Conservation (phyloP, 2,888 invertebrate genomes). For the Idaea biselata region DNA sequence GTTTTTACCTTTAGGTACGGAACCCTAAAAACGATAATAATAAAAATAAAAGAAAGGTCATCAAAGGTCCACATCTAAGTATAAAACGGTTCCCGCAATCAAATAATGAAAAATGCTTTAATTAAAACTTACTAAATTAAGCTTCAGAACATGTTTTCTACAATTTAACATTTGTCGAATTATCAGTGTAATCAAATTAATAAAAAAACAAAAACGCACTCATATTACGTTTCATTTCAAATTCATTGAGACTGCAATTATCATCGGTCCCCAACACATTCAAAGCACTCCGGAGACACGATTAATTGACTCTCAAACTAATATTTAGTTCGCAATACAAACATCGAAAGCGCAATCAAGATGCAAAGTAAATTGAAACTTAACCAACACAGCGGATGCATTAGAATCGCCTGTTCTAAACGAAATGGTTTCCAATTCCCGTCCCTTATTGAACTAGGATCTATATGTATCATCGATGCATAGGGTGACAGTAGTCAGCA, state of each 20-base stretch:
- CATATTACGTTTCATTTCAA: background rate
- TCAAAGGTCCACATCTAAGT: too few species aligned
- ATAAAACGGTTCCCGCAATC: too few species aligned
- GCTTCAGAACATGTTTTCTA: background rate
- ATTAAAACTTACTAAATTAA: background rate
- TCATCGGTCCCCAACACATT: conserved; percentile 45
- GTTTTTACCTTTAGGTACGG: too few species aligned
- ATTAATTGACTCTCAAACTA: conserved; percentile 61
- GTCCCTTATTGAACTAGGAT: conserved; percentile 57
- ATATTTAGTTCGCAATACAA: conserved; percentile 40
- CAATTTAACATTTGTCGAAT: background rate
- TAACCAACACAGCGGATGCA: conserved; percentile 33
- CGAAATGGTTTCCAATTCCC: conserved; percentile 38
- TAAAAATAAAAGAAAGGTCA: too few species aligned
- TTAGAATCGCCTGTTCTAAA: conserved; percentile 38
- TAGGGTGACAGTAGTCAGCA: conserved; percentile 56
- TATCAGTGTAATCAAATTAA: conserved; percentile 14
- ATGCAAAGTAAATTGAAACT: conserved; percentile 42
- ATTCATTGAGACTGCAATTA: conserved; percentile 20
- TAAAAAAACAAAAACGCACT: conserved; percentile 22
- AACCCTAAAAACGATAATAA: too few species aligned
- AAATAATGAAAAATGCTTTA: background rate
- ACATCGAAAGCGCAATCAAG: conserved; percentile 32
- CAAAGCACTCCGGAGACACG: conserved; percentile 43
- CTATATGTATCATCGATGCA: conserved; percentile 54